Base-by-base conservation (phyloP, 1,140 invertebrate species). In the Cepaea nemoralis region DNA sequence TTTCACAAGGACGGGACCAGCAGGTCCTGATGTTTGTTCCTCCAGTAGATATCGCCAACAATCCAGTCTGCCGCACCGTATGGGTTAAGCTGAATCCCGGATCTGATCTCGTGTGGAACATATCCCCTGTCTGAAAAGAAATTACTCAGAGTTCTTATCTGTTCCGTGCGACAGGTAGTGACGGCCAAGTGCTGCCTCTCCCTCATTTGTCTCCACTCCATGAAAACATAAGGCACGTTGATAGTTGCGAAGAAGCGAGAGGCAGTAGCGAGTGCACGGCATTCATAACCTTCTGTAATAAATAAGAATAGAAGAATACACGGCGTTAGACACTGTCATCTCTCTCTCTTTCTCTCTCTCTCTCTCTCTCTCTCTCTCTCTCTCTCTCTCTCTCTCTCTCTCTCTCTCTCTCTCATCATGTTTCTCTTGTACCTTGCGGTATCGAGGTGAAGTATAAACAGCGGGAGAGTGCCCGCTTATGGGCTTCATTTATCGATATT, bases 171-270 rank as follows among this genome's bases (percentile, higher is more conserved):
- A 40, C 85, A 86, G 14, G 83, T 55, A 14, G 83, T 71, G 1
- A 78, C 55, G 14, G 42, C 63, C 39, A 67, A 35, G 69, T 77
- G 79, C 69, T 79, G 79, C 6, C 74, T 55, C 37, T 80, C 80
- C 48, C 79, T 83, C 86, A 87, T 87, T 73, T 85, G 82, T 35
- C 82, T 75, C 89, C 89, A 90, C 83, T 89, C 89, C 87, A 88
- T 90, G 79, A 90, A 88, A n/a, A 90, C 84, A 82, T 90, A 89
- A 71, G 84, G 83, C 69, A 90, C 86, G 74, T 83, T 59, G 50
- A 86, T 74, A 10, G 27, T 70, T n/a, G 84, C 80, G 69, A 90
- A 87, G 55, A 90, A 80, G 31, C 75, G 39, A 16, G 78, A 67
- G 0, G 86, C 83, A 19, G 80, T 71, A 8, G 77, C 80, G 63